phyloP scores from a whole-genome alignment of 2,113 vertebrate genomes.

The Pica pica region DNA sequence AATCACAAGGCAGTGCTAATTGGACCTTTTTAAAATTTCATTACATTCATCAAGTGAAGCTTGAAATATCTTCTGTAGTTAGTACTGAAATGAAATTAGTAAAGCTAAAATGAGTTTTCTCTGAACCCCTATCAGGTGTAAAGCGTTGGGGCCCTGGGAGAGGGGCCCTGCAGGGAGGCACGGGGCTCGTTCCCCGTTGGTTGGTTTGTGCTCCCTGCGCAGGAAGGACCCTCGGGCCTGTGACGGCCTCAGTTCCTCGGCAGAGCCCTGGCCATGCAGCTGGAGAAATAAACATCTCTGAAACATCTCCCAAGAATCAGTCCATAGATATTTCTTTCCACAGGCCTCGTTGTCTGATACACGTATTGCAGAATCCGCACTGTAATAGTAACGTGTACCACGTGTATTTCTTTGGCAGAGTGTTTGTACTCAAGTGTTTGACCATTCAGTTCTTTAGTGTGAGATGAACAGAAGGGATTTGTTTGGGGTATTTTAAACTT shows the following conservation, averaged over 20 bases:
- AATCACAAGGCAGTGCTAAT: neutral
- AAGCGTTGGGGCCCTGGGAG: too few relatives aligned
- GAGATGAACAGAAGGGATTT: neutral
- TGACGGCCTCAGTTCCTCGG: too few relatives aligned
- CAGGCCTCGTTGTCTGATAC: too few relatives aligned
- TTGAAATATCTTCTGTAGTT: neutral
- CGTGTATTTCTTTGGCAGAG: neutral
- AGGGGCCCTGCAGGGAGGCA: too few relatives aligned
- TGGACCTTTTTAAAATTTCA: neutral
- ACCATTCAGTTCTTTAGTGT: neutral
- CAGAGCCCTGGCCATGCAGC: too few relatives aligned
- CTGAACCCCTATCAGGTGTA: neutral
- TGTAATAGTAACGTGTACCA: neutral
- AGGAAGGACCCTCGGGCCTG: too few relatives aligned
- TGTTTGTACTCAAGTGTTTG: neutral
- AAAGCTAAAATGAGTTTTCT: neutral
- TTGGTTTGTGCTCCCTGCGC: too few relatives aligned
- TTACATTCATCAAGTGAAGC: neutral
- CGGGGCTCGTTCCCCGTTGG: too few relatives aligned
- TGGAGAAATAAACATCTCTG: too few relatives aligned
- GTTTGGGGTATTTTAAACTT: neutral
- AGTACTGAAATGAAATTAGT: neutral
- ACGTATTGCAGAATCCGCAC: too few relatives aligned
- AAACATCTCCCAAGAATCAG: too few relatives aligned
- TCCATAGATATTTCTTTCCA: too few relatives aligned